phyloP scores from a whole-genome alignment of 2,888 invertebrate species.

The Eudasyphora cyanicolor region DNA sequence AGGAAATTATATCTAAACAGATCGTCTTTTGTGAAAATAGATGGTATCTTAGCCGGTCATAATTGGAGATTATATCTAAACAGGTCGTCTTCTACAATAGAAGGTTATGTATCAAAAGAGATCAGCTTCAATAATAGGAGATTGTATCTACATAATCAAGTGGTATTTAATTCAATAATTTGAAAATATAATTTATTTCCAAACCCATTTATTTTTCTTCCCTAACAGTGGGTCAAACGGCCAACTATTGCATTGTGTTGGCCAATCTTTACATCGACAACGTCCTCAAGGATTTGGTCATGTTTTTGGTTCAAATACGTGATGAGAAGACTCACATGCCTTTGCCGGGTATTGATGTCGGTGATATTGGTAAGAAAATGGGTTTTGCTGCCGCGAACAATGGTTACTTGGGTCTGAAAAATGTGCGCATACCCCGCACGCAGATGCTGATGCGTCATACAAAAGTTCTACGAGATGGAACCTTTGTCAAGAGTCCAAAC shows the following conservation, averaged over 20 bases:
- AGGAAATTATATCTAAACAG: too few relatives aligned
- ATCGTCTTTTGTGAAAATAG: too few relatives aligned
- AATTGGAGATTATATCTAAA: too few relatives aligned
- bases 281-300: slow-evolving; percentile 88
- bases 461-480: slow-evolving; percentile 94
- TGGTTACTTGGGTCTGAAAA: slow-evolving; percentile 92
- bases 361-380: slow-evolving; percentile 96
- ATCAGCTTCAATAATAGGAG: too few relatives aligned
- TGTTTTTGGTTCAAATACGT: slow-evolving; percentile 94
- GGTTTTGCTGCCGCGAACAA: slow-evolving; percentile 96
- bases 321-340: slow-evolving; percentile 93
- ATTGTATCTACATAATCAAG: too few relatives aligned
- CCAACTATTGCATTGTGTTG: slow-evolving; percentile 93
- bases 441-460: slow-evolving; percentile 96
- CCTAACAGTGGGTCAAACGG: slow-evolving; percentile 91
- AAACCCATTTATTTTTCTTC: background rate
- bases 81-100: too few relatives aligned
- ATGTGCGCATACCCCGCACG: slow-evolving; percentile 91
- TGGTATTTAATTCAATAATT: too few relatives aligned
- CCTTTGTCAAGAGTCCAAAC: slow-evolving; percentile 89
- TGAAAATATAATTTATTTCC: slow-evolving; percentile 2
- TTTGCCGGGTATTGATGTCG: slow-evolving; percentile 91
- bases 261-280: slow-evolving; percentile 93
- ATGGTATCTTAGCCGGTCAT: too few relatives aligned
- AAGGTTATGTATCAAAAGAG: too few relatives aligned